Evolutionary conservation across 1,140 invertebrate genomes (phyloP).

Genomic region (Bombus huntii): DNA sequence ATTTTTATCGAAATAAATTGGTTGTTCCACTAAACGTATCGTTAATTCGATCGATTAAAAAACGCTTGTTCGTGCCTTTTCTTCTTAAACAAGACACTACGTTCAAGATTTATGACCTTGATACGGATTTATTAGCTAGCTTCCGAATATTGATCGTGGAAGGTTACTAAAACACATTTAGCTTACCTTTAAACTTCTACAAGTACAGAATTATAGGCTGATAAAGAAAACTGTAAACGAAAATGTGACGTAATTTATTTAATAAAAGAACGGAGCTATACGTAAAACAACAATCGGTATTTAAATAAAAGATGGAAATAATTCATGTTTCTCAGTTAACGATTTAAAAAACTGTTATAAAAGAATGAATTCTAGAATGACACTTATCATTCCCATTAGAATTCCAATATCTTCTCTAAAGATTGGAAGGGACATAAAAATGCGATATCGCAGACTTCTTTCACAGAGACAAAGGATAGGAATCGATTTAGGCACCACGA

Average conservation of each 20-base stretch:
- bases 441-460: neutral
- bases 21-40: neutral
- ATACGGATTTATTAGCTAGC: neutral
- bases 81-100: neutral
- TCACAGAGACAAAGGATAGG: neutral
- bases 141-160: neutral
- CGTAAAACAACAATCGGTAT: too few species aligned
- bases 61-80: too few species aligned
- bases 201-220: too few species aligned
- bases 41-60: neutral
- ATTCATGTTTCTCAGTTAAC: too few species aligned
- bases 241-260: too few species aligned
- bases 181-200: neutral
- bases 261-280: too few species aligned
- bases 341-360: too few species aligned
- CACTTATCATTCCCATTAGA: neutral
- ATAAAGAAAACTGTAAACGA: too few species aligned
- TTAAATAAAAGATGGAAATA: too few species aligned
- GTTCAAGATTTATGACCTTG: neutral
- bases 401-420: neutral
- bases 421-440: neutral
- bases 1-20: neutral
- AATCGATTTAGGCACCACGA: slow-evolving; percentile 20
- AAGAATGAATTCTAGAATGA: neutral
- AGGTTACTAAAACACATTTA: neutral